These are phyloP conservation scores for Pelusios castaneus DNA, from an alignment of 2,113 vertebrate species.

Conservation along the genomic window DNA sequence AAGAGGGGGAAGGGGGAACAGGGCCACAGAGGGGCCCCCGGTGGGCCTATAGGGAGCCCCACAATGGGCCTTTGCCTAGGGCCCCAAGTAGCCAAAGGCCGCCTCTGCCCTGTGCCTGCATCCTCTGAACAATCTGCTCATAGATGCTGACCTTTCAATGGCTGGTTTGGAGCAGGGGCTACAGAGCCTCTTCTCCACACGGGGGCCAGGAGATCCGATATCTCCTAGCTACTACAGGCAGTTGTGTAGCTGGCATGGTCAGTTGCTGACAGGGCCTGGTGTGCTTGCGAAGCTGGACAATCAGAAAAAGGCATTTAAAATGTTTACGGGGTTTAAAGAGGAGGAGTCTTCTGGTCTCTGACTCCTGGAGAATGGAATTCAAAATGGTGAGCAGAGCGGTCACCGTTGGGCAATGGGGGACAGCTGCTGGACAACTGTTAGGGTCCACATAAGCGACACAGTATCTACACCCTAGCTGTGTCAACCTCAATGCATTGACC, in stretches of 20 bases:
- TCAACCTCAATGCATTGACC: not conserved
- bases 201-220: not conserved
- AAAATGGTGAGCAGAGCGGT: not conserved
- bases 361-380: not conserved
- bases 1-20: too few relatives aligned
- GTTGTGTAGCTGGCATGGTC: not conserved
- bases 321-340: not conserved
- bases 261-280: not conserved
- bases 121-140: not conserved
- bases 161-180: not conserved
- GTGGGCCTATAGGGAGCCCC: too few relatives aligned
- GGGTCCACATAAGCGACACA: not conserved
- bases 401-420: not conserved
- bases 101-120: not conserved
- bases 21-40: too few relatives aligned
- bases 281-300: not conserved
- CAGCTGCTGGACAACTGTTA: not conserved
- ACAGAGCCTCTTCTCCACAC: not conserved
- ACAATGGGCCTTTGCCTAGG: too few relatives aligned
- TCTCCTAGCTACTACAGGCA: not conserved
- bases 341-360: not conserved
- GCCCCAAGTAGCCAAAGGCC: too few relatives aligned
- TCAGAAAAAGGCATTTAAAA: not conserved
- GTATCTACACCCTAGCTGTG: not conserved
- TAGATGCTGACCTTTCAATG: not conserved